phyloP scores from a whole-genome alignment of 2,113 vertebrate genomes.

The Bubo bubo region DNA sequence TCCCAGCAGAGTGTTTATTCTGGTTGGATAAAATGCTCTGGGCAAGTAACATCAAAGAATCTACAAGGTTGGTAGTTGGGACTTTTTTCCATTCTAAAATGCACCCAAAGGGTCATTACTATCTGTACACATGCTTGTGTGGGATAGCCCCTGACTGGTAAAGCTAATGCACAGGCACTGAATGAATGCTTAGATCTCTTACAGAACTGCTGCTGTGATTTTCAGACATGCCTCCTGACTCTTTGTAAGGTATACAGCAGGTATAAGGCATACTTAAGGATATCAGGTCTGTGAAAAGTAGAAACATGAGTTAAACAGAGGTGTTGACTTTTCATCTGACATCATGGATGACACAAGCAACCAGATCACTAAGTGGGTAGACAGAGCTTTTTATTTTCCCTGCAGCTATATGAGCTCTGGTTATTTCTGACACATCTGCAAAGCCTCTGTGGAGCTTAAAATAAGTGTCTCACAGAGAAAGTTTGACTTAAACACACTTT shows the following conservation, averaged over 20 bases:
- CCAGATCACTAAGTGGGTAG: conserved; percentile 38
- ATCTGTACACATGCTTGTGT: not conserved
- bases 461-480: not conserved
- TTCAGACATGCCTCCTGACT: not conserved
- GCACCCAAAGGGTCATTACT: not conserved
- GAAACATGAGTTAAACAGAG: conserved; percentile 24
- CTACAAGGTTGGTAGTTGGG: not conserved
- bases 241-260: conserved; percentile 18
- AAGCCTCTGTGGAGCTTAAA: conserved; percentile 4
- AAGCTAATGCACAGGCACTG: not conserved
- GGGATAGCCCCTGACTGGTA: not conserved
- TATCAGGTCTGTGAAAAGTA: not conserved
- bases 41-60: conserved; percentile 9
- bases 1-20: conserved; percentile 37
- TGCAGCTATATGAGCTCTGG: not conserved
- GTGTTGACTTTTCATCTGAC: conserved; percentile 18
- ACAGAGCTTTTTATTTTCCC: conserved; percentile 1
- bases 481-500: not conserved
- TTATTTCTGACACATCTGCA: conserved; percentile 34
- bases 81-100: not conserved
- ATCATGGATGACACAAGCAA: not conserved
- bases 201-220: not conserved
- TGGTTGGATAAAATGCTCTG: conserved; percentile 31
- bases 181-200: not conserved
- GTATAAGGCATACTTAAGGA: conserved; percentile 3